Evolutionary conservation across 2,797 vertebrate species (phyloP).

Genomic region (Myiothlypis coronata): DNA sequence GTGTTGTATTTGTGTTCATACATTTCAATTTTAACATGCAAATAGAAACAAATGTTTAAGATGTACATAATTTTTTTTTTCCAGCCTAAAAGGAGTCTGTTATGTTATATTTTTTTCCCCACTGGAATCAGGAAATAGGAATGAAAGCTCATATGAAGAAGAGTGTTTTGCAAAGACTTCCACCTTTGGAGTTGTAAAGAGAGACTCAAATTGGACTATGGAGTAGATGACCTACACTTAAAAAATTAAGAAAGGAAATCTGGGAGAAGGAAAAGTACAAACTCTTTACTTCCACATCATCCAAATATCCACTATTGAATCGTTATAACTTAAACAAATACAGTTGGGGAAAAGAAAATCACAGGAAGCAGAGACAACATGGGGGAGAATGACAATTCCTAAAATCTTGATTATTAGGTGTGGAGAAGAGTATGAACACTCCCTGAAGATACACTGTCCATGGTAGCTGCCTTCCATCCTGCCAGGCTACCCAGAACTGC

Average conservation of each 20-base stretch:
- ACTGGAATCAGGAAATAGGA: background rate
- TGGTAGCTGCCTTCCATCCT: background rate
- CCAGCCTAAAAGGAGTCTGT: background rate
- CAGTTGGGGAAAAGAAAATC: background rate
- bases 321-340: accelerated
- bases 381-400: background rate
- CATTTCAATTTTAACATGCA: background rate
- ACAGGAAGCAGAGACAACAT: background rate
- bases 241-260: background rate
- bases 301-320: background rate
- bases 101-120: background rate
- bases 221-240: background rate
- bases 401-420: background rate
- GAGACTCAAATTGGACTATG: background rate
- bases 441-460: background rate
- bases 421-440: background rate
- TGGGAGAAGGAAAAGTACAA: background rate
- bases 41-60: background rate
- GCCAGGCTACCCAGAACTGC: background rate
- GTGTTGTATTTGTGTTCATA: background rate
- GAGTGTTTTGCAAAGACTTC: background rate
- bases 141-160: background rate
- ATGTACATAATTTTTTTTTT: background rate
- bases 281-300: background rate
- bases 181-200: background rate